phyloP scores from a whole-genome alignment of 37 sponge, comb jelly and placozoan species.

The Lycopodina hypogea region DNA sequence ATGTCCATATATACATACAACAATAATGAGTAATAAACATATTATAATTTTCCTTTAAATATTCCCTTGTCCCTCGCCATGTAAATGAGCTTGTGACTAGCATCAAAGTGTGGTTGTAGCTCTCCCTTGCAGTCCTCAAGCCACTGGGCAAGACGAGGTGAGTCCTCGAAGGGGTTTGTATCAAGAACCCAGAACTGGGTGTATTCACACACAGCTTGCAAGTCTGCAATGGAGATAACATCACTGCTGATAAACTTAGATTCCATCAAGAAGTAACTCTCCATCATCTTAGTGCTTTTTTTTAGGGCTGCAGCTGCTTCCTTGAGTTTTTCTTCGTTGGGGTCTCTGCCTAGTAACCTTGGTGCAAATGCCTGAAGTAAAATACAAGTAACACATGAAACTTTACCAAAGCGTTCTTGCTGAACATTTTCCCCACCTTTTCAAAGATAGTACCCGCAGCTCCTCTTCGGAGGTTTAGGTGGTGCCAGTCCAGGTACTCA shows the following conservation, averaged over 20 bases:
- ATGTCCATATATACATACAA: no score
- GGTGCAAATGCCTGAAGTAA: no score
- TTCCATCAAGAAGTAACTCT: slow-evolving; percentile 61
- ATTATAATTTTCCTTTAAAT: slow-evolving; percentile 44
- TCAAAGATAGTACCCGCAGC: slow-evolving; percentile 41
- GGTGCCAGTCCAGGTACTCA: slow-evolving; percentile 77
- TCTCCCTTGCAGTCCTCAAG: slow-evolving; percentile 46
- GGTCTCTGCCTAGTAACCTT: slow-evolving; percentile 35
- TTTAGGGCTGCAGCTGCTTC: slow-evolving; percentile 11
- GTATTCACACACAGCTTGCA: slow-evolving; percentile 78
- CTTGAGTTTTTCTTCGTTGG: slow-evolving; percentile 13
- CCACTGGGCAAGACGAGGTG: slow-evolving; percentile 58
- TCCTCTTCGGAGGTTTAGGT: slow-evolving; percentile 38
- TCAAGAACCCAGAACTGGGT: slow-evolving; percentile 67
- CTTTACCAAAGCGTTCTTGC: no score
- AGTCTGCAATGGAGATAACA: slow-evolving; percentile 78
- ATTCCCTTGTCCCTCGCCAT: slow-evolving; percentile 45
- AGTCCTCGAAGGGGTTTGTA: slow-evolving; percentile 17
- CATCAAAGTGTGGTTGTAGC: slow-evolving; percentile 73
- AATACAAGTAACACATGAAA: no score
- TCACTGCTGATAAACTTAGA: slow-evolving; percentile 65
- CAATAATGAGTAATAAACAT: no score
- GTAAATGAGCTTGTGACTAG: slow-evolving; percentile 65
- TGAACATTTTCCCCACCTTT: no score
- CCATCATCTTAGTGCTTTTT: slow-evolving; percentile 41